Evolutionary conservation across 1,140 invertebrate genomes (phyloP), one percentile per base, ranked within the genome.

Genomic region (Lucilia sericata): DNA sequence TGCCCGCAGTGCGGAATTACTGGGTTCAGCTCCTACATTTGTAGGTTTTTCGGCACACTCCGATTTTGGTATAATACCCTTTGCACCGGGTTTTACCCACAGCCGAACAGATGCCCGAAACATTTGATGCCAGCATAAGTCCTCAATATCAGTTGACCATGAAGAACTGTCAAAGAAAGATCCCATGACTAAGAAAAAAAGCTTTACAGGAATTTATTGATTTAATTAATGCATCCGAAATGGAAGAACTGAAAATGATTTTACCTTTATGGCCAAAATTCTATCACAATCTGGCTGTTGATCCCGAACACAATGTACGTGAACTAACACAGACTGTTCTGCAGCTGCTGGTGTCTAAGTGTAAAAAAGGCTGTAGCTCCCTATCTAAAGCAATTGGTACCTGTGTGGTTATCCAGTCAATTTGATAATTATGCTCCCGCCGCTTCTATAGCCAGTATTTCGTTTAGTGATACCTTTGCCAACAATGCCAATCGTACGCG

Each of bases 121-220:
- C 93, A 76, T 88, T 93, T 70, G 94, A 94, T 85, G 91, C 92
- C 5, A 92, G 91, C 84, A 91, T 95, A n/a, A 93, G 93, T 87
- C 91, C 93, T 19, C 92, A 93, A 87, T 94, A 95, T 87, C 94
- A 94, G 87, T 87, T 96, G 9, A 92, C 94, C 42, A 90, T 96
- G 19, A 95, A 95, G 84, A 96, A 92, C 93, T 98, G 91, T 94
- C 93, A 30, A 98, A 98, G 90, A 97, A 96, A 89, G 96, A 98
- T 94, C 91, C 94, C 5, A 95, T 94, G 2, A 98, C 97, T 5
- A 97, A 96, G 91, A 93, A 95, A 51, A n/a, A 98, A 97, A 95
- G 96, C 96, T 5, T 89, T 97, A 21, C 95, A 96, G 91, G 96
- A 97, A 91, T 96, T 97, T 89, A 91, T 92, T 55, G 92, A 93